These are phyloP conservation scores for Cyanistes caeruleus DNA, from an alignment of 2,113 vertebrate species.

Conservation along the genomic window DNA sequence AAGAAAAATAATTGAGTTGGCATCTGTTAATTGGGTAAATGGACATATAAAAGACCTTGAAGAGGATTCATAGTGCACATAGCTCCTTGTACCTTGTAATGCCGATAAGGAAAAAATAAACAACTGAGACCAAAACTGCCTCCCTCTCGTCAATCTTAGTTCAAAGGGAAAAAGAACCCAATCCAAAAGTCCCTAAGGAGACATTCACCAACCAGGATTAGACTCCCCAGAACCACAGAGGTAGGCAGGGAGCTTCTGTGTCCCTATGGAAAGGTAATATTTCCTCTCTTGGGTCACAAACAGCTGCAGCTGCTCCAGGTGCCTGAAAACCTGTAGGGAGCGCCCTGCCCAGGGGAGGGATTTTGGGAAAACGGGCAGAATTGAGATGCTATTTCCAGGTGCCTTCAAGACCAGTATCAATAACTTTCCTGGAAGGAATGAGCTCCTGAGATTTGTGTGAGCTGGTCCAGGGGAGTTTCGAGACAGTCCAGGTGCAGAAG, in stretches of 20 bases:
- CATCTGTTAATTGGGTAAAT: too few species aligned
- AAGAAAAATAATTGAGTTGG: too few species aligned
- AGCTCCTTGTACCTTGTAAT: too few species aligned
- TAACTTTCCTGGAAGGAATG: background rate
- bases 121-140: too few species aligned
- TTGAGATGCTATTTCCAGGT: background rate
- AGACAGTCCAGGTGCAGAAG: background rate
- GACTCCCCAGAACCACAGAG: background rate
- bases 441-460: background rate
- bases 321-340: background rate
- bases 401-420: background rate
- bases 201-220: background rate
- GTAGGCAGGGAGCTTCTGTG: background rate
- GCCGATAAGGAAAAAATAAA: too few species aligned
- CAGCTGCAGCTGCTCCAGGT: background rate
- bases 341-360: background rate
- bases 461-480: accelerated
- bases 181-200: too few species aligned
- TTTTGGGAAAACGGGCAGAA: background rate
- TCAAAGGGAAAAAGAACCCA: too few species aligned
- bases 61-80: too few species aligned
- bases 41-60: too few species aligned
- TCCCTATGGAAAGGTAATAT: background rate
- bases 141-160: too few species aligned
- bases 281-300: background rate